Evolutionary conservation across 2,113 vertebrate species (phyloP), one percentile per base, ranked within the genome.

Genomic region (Ahaetulla prasina): DNA sequence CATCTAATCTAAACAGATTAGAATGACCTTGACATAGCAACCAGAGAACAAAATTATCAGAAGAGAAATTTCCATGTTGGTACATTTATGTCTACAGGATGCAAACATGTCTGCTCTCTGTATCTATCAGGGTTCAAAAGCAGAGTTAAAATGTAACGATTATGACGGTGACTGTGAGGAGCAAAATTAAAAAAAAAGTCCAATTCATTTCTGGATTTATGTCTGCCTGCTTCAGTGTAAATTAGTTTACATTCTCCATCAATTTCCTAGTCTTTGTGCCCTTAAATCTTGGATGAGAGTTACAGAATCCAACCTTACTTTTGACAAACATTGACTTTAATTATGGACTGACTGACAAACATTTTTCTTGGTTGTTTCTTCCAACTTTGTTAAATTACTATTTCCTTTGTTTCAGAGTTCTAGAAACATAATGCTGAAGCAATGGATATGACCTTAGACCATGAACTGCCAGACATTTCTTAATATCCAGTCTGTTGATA

Each of bases 361-460:
- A 11, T 27, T 25, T 45, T 89, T 20, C n/a, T 7, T 68, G 90
- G 84, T 12, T n/a, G 0, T 18, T 45, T 30, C 5, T 3, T 4
- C 53, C 45, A 57, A n/a, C 55, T 94, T 85, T 39, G 2, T 0
- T 4, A 94, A 54, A 25, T 22, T 86, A 92, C 74, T 53, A 87
- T 47, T 18, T 3, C 5, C 8, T 5, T 55, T 5, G 7, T n/a
- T 43, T 16, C 25, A 54, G 74, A 30, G 16, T 85, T 50, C 87
- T 47, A 43, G 35, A 55, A 91, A 30, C 57, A 88, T 93, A 93
- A 85, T 39, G 47, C 18, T 68, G 60, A 93, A 88, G 1, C 53
- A 87, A 35, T 5, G 60, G 45, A 23, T 11, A 20, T 63, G n/a
- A 43, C 7, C 7, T 39, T 90, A 90, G 0, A 11, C 43, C 11